Base-by-base conservation (phyloP, 2,888 invertebrate genomes). In the Drosophila acutilabella region DNA sequence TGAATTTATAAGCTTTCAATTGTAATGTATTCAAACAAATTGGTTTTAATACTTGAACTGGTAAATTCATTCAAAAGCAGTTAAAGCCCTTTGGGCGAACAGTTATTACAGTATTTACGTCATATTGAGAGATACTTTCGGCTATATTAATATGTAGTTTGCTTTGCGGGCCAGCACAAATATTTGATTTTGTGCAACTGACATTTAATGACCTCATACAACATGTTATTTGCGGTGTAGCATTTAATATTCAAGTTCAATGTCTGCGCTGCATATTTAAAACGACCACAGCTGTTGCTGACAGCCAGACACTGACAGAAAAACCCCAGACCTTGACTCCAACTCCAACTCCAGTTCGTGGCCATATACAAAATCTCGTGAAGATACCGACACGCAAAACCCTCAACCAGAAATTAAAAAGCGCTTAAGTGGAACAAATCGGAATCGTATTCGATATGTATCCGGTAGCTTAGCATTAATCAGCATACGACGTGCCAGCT, bases 171-270 rank as follows among this genome's bases (percentile, higher is more conserved):
- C n/a, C 8, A 20, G 30, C 50, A 57, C 7, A 14, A 13, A 44
- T 45, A 14, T 56, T 67, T 84, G 81, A 65, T 70, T 57, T 52
- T 68, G 80, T 84, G 87, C 67, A 64, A 71, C 79, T 87, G 82
- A 81, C 84, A 84, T 84, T 87, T 82, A 82, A 82, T 87, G 84
- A 84, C 82, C 82, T 50, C 82, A 78, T 44, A 78, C 74, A 80
- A 74, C 78, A 81, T 81, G 84, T 65, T 81, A 61, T 81, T 83
- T 81, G 84, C 61, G 78, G 81, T 69, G 48, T 45, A 64, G 68
- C 72, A 81, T 82, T 87, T 78, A 78, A 87, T 84, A 82, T 87
- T 82, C 82, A 82, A 82, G 82, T 82, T 82, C 87, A 82, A 51
- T 58, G 38, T 69, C 69, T 62, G 74, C 45, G 61, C 33, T 54